phyloP scores from a whole-genome alignment of 2,888 invertebrate species.

The Atrina japonica region DNA sequence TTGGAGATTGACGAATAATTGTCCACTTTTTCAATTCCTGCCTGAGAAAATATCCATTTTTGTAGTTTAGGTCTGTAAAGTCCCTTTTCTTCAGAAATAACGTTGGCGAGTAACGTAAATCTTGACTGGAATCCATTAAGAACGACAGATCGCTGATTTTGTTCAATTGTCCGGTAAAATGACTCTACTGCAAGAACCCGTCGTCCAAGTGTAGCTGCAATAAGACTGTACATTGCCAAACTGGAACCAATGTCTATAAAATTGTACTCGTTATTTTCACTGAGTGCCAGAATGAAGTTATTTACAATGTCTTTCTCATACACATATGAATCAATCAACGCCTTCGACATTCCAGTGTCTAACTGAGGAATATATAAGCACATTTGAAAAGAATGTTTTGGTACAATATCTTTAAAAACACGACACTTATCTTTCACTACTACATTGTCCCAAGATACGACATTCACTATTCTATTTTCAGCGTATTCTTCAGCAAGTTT shows the following conservation, averaged over 20 bases:
- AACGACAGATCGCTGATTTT: too few species aligned
- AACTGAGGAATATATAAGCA: constrained; percentile 37
- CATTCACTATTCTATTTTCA: too few species aligned
- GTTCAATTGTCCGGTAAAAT: too few species aligned
- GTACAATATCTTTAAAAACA: background rate
- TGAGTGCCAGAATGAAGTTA: constrained; percentile 37
- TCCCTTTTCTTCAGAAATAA: too few species aligned
- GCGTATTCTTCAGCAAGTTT: too few species aligned
- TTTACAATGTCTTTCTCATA: constrained; percentile 35
- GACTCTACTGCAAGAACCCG: too few species aligned
- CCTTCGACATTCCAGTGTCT: constrained; percentile 32
- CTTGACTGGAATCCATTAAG: too few species aligned
- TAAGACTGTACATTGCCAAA: constrained; percentile 49
- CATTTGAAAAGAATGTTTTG: background rate
- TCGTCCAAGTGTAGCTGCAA: constrained; percentile 39
- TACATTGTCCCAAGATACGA: too few species aligned
- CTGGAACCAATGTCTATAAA: constrained; percentile 52
- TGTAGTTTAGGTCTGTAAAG: too few species aligned
- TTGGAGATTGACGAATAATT: background rate
- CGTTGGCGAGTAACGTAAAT: too few species aligned
- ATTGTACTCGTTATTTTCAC: constrained; percentile 13
- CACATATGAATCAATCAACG: background rate
- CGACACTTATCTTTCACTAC: background rate
- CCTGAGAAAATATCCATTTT: too few species aligned
- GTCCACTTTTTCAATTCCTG: background rate